phyloP scores from a whole-genome alignment of 2,888 invertebrate species.

The Drosophila falleni region DNA sequence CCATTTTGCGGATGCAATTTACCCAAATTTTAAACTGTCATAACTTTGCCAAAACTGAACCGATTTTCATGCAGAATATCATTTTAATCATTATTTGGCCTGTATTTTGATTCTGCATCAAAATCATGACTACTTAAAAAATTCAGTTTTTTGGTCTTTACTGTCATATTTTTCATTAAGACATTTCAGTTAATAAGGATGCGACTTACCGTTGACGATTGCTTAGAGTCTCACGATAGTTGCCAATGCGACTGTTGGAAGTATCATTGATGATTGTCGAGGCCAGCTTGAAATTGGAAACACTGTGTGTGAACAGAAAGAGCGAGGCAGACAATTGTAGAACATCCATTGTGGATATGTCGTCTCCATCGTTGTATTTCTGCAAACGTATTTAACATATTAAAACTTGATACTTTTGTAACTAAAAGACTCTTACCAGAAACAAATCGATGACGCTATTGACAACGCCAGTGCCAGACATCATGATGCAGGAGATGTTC shows the following conservation, averaged over 20 bases:
- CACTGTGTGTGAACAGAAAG: constrained; percentile 83
- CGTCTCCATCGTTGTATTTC: constrained; percentile 79
- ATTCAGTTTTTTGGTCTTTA: no score
- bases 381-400: constrained; percentile 31
- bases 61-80: no score
- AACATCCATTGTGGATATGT: constrained; percentile 70
- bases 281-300: constrained; percentile 82
- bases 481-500: constrained; percentile 80
- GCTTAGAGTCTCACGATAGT: constrained; percentile 75
- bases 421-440: constrained; percentile 61
- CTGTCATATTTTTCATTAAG: no score
- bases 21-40: no score
- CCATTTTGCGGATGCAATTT: no score
- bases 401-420: no score
- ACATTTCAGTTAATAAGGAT: no score
- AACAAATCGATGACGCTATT: constrained; percentile 78
- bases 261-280: constrained; percentile 76
- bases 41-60: no score
- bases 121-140: no score
- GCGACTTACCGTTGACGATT: constrained; percentile 76
- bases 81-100: no score
- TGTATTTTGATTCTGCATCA: no score
- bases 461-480: constrained; percentile 81
- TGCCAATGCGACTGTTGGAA: constrained; percentile 59
- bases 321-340: constrained; percentile 82